A percentile compares a stretch with the other conserved stretches of the same genome.
These are phyloP conservation scores for Synchiropus splendidus DNA, from an alignment of 2,113 vertebrate genomes.

Conservation along the genomic window DNA sequence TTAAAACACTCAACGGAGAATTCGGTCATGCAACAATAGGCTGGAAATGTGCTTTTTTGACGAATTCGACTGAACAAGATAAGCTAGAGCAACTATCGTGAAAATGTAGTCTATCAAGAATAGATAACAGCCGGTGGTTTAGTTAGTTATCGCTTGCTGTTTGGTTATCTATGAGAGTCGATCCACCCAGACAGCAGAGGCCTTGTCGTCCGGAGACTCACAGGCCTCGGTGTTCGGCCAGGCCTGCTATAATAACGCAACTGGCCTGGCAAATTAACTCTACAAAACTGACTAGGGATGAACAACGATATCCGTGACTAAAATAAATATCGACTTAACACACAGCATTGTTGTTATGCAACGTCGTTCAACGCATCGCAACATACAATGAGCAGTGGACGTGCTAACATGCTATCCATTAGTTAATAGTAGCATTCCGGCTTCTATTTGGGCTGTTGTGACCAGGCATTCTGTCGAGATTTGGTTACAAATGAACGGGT, in stretches of 20 bases:
- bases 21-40: constrained; percentile 4
- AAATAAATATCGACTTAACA: too few species aligned
- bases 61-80: too few species aligned
- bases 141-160: constrained; percentile 27
- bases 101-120: constrained; percentile 3
- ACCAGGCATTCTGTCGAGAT: too few species aligned
- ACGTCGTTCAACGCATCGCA: constrained; percentile 10
- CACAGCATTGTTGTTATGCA: constrained; percentile 6
- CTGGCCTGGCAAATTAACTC: too few species aligned
- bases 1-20: constrained; percentile 12
- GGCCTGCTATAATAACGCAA: constrained; percentile 28
- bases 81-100: too few species aligned
- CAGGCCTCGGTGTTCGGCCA: constrained; percentile 42
- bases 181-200: constrained; percentile 55
- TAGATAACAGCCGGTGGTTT: constrained; percentile 34
- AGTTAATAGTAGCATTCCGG: constrained; percentile 20
- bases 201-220: constrained; percentile 40
- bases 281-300: too few species aligned
- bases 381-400: constrained; percentile 17
- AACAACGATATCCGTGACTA: too few species aligned
- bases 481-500: too few species aligned
- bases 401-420: constrained; percentile 30
- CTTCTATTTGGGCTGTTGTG: too few species aligned
- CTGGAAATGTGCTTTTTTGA: background rate
- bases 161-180: constrained; percentile 24